Base-by-base conservation (phyloP, 64 coral and sea anemone species). In the Trachythela sp. region DNA sequence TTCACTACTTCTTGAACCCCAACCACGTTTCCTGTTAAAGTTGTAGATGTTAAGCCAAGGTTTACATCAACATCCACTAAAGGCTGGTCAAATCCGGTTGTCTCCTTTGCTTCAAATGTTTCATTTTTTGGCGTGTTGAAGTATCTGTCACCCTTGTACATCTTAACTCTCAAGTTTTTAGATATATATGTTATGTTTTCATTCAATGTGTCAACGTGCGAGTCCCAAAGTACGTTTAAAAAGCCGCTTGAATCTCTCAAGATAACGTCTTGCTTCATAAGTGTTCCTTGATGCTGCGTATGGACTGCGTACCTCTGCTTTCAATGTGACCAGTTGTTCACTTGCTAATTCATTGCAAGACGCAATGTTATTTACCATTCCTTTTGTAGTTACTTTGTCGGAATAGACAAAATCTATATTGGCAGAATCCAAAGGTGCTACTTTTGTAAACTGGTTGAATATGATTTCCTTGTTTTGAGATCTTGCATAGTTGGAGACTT, bases 111-210 rank as follows among this genome's bases (percentile, higher is more conserved):
- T 14, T 4, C 20, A 48, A 89, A 89, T 20, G 26, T 18, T 3
- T 36, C 88, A 89, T 43, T 48, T 52, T 89, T 80, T 30, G 88
- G 24, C 0, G 88, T 89, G 30, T 89, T 89, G 38, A 89, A 51
- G 27, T 89, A 89, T 9, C 85, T 30, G 1, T 54, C 85, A 22
- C 39, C 38, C 15, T 39, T 54, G 11, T 51, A 56, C 7, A 34
- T 50, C 36, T 51, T 89, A 3, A 77, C 14, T 9, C 51, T 89
- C 31, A 89, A 18, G 80, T 89, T 89, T 33, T 89, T 33, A 18
- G 80, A 36, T 8, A 80, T 35, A 40, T 89, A 89, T 4, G 67
- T 89, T 38, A 38, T 89, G 60, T 51, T 77, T 14, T 34, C 40
- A 39, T 89, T 41, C 41, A 89, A 89, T 0, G 40, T 70, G 11